Percentiles rank a stretch among this genome's conserved stretches.
Evolutionary conservation across 2,888 invertebrate species (phyloP).

Genomic region (Aplocera efformata): DNA sequence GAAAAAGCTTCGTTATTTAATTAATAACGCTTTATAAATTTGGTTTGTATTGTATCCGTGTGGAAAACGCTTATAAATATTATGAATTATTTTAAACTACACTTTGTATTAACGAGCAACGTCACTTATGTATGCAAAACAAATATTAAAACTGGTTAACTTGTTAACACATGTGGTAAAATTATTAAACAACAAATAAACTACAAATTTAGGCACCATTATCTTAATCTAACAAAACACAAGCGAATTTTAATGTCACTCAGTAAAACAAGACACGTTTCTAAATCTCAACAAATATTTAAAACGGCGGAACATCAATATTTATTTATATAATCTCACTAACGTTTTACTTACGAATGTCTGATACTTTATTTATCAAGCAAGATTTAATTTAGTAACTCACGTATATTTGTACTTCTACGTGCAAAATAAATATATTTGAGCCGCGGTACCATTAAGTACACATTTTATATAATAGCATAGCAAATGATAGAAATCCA

Average conservation of each 20-base stretch:
- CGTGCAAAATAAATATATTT: constrained; percentile 15
- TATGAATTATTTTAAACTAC: constrained; percentile 10
- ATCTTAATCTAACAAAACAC: constrained; percentile 56
- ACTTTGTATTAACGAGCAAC: constrained; percentile 13
- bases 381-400: constrained; percentile 5
- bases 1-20: too few species aligned
- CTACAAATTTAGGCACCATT: constrained; percentile 63
- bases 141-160: too few species aligned
- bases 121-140: too few species aligned
- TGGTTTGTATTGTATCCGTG: constrained; percentile 4
- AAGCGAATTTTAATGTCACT: constrained; percentile 1
- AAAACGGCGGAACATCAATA: constrained; percentile 26
- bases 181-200: constrained; percentile 32
- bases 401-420: constrained; percentile 13
- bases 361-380: constrained; percentile 17
- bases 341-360: constrained; percentile 29
- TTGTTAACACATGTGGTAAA: too few species aligned
- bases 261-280: constrained; percentile 2
- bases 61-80: constrained; percentile 8
- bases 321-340: constrained; percentile 39
- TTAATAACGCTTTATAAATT: constrained; percentile 3
- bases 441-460: constrained; percentile 16
- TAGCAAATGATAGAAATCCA: constrained; percentile 9
- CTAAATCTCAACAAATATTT: constrained; percentile 30
- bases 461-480: constrained; percentile 6